Evolutionary conservation across 1,140 invertebrate genomes (phyloP).

Genomic region (Carcinoscorpius rotundicauda): DNA sequence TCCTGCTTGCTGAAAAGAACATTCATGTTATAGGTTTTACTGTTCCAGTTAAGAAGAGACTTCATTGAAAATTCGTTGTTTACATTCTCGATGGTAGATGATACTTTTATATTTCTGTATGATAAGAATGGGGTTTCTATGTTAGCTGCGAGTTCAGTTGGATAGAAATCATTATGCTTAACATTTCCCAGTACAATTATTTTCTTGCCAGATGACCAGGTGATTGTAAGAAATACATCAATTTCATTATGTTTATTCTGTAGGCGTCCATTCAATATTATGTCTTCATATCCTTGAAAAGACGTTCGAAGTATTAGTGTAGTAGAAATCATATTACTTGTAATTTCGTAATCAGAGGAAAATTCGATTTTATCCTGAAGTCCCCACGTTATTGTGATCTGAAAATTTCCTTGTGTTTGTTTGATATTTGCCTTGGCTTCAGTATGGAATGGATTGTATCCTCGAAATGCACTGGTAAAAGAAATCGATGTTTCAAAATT

Average conservation of each 20-base stretch:
- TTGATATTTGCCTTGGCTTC: background rate
- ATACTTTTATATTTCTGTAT: background rate
- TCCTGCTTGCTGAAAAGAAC: slow-evolving; percentile 4
- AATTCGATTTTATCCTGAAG: too few relatives aligned
- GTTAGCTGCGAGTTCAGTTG: too few relatives aligned
- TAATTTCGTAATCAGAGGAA: too few relatives aligned
- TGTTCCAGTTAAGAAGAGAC: slow-evolving; percentile 9
- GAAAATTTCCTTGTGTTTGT: too few relatives aligned
- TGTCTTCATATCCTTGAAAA: background rate
- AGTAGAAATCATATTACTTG: too few relatives aligned
- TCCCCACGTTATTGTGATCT: too few relatives aligned
- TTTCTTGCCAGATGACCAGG: too few relatives aligned
- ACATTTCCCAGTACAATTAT: too few relatives aligned
- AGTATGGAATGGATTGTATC: slow-evolving; percentile 5
- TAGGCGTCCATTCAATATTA: background rate
- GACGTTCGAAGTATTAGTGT: background rate
- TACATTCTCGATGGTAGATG: background rate
- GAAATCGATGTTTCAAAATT: background rate
- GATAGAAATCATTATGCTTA: too few relatives aligned
- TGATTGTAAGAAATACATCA: too few relatives aligned
- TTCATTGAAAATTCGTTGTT: background rate
- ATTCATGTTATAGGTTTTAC: slow-evolving; percentile 2
- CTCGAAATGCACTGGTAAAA: slow-evolving; percentile 3
- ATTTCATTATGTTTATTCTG: too few relatives aligned
- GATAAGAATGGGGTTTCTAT: background rate